phyloP scores from a whole-genome alignment of 2,888 invertebrate genomes.

The Carabus problematicus region DNA sequence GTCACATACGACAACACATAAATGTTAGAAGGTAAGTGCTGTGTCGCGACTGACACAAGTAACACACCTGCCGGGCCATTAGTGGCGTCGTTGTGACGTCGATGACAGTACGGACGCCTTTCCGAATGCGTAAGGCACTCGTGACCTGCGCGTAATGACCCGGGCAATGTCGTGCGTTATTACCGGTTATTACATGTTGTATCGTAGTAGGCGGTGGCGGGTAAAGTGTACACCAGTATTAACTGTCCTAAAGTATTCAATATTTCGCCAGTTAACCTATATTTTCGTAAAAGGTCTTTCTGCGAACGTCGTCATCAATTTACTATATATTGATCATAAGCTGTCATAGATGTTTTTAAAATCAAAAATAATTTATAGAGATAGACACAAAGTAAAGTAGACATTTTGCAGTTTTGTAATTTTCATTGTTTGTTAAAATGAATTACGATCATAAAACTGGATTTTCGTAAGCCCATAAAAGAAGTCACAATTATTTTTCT shows the following conservation, averaged over 20 bases:
- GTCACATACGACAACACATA: too few species aligned
- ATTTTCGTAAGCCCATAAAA: too few species aligned
- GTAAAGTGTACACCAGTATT: conserved; percentile 4
- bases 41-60: too few species aligned
- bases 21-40: too few species aligned
- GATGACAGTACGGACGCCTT: conserved; percentile 33
- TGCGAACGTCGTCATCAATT: conserved; percentile 12
- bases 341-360: not conserved
- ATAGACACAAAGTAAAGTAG: too few species aligned
- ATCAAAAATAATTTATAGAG: too few species aligned
- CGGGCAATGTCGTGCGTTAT: not conserved
- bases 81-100: conserved; percentile 16
- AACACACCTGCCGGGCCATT: conserved; percentile 14
- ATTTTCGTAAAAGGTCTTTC: conserved; percentile 29
- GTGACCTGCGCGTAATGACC: conserved; percentile 23
- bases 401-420: too few species aligned
- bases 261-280: conserved; percentile 35
- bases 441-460: too few species aligned
- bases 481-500: too few species aligned
- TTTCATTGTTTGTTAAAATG: too few species aligned
- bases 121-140: conserved; percentile 22
- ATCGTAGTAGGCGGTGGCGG: not conserved
- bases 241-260: conserved; percentile 28
- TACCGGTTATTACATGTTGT: conserved; percentile 22
- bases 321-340: conserved; percentile 30